Conservation (phyloP, 2,888 invertebrate genomes). For the Tromatobia lineatoria region DNA sequence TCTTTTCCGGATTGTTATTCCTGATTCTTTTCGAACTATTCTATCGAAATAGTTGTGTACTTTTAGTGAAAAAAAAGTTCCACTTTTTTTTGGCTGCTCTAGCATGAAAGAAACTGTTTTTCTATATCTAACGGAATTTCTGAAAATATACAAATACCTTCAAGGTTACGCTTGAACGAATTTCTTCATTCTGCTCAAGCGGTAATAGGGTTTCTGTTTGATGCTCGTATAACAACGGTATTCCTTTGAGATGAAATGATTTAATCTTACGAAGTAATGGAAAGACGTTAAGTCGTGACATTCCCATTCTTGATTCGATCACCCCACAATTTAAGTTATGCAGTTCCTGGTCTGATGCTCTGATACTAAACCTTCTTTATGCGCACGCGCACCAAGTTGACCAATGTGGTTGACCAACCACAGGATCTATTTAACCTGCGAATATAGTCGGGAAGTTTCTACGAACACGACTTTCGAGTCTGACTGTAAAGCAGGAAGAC, state of each 20-base stretch:
- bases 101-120: too few relatives aligned
- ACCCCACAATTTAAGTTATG: neutral
- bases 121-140: too few relatives aligned
- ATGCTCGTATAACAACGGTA: neutral
- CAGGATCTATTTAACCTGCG: neutral
- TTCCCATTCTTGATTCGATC: neutral
- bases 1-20: too few relatives aligned
- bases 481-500: conserved; percentile 52
- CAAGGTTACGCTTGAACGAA: too few relatives aligned
- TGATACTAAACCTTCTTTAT: neutral
- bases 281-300: neutral
- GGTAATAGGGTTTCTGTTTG: too few relatives aligned
- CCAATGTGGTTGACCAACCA: conserved; percentile 2
- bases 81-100: too few relatives aligned
- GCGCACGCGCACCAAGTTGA: neutral
- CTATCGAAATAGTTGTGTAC: too few relatives aligned
- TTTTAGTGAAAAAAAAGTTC: too few relatives aligned
- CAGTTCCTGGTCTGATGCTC: neutral
- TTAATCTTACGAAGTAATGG: neutral
- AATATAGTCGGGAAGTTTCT: conserved; percentile 16
- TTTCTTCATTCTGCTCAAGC: too few relatives aligned
- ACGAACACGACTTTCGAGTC: conserved; percentile 57
- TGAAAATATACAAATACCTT: too few relatives aligned
- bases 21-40: too few relatives aligned
- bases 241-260: neutral